Evolutionary conservation across 2,113 vertebrate genomes (phyloP).

Genomic region (Rhinopomastus cyanomelas): DNA sequence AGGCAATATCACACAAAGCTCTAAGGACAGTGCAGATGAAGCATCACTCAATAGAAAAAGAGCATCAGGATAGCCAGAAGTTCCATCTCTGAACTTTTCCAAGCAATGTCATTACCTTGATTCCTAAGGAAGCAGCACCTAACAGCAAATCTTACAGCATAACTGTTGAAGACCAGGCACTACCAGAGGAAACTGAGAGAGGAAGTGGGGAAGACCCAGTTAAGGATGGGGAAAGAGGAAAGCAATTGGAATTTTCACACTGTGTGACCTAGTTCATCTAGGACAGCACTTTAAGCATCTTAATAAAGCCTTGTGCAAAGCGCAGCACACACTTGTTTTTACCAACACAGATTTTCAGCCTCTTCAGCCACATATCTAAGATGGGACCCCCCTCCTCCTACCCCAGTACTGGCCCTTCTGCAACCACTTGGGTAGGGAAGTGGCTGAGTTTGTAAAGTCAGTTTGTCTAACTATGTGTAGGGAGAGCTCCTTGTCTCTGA

Average conservation of each 20-base stretch:
- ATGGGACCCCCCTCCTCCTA: accelerated
- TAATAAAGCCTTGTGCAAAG: not conserved
- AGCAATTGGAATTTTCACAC: not conserved
- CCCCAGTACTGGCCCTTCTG: accelerated
- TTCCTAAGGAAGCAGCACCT: not conserved
- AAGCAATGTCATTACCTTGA: not conserved
- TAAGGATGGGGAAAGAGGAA: not conserved
- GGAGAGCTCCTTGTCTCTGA: not conserved
- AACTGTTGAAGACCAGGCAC: not conserved
- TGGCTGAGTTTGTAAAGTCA: not conserved
- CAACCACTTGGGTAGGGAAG: accelerated
- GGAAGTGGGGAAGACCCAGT: accelerated
- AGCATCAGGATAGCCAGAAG: not conserved
- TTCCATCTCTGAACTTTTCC: not conserved
- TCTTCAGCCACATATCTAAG: not conserved
- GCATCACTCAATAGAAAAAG: not conserved
- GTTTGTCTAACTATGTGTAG: not conserved
- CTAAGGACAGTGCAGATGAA: not conserved
- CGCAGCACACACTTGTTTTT: not conserved
- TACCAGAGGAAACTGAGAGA: not conserved
- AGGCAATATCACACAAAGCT: not conserved
- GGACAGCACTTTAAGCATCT: not conserved
- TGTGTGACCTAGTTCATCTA: not conserved
- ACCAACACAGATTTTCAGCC: not conserved
- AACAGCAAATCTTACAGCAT: not conserved